Evolutionary conservation across 2,888 invertebrate genomes (phyloP).

Genomic region (Diplolepis rosae): DNA sequence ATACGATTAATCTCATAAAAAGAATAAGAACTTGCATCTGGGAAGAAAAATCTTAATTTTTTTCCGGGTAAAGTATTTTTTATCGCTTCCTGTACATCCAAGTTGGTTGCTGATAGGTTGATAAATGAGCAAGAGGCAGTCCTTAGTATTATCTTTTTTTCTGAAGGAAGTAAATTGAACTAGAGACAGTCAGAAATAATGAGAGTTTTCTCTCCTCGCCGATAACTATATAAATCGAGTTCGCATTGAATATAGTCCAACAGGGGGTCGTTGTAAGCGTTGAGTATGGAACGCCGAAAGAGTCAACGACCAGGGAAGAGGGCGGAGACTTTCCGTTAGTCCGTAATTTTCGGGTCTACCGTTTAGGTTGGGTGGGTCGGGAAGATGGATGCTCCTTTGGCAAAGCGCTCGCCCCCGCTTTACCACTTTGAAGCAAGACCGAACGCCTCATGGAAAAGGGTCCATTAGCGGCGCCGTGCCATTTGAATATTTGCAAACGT

Average conservation of each 20-base stretch:
- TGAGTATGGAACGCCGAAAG: conserved; percentile 11
- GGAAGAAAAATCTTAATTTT: too few relatives aligned
- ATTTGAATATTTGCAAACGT: conserved; percentile 73
- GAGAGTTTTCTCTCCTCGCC: conserved; percentile 17
- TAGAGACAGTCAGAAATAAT: conserved; percentile 24
- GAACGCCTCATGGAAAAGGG: conserved; percentile 51
- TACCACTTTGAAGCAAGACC: conserved; percentile 67
- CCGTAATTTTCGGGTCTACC: conserved; percentile 66
- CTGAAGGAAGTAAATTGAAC: conserved; percentile 24
- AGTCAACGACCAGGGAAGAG: conserved; percentile 53
- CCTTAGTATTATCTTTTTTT: not conserved
- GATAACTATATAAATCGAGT: conserved; percentile 30
- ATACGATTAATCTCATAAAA: too few relatives aligned
- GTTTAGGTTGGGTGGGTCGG: conserved; percentile 58
- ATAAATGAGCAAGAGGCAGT: conserved; percentile 13
- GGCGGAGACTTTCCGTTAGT: conserved; percentile 60
- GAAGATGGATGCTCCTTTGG: conserved; percentile 67
- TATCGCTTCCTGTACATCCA: not conserved
- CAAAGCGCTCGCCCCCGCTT: conserved; percentile 52
- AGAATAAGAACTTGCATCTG: too few relatives aligned
- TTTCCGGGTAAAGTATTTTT: not conserved
- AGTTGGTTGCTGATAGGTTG: not conserved
- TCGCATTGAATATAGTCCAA: conserved; percentile 10
- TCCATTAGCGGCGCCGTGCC: conserved; percentile 71
- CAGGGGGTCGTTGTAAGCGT: not conserved